Base-by-base conservation (phyloP, 2,113 vertebrate species). In the Ahaetulla prasina region DNA sequence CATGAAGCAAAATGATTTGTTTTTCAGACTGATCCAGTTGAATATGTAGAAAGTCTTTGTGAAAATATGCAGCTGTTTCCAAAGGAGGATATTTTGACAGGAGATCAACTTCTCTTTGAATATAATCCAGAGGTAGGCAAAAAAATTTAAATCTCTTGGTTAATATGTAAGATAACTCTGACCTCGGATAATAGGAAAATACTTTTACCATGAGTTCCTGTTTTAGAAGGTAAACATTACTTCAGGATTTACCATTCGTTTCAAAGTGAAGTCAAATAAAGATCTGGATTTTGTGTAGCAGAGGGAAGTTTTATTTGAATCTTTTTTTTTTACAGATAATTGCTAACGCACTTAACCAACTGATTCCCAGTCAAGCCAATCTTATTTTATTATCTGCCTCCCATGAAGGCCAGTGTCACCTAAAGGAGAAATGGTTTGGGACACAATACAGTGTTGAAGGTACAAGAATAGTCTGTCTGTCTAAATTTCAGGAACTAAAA, bases 31-130 rank as follows among this genome's bases (percentile, higher is more conserved):
- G 99, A 99, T 96, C 99, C 99, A 9, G 98, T 99, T 94, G 98
- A 99, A 87, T 99, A 99, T 53, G 99, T 99, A 53, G 99, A 99
- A 97, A 98, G 98, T 94, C 97, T 99, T 23, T 99, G 99, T 97
- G 99, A 99, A 96, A 99, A 99, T 97, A 99, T 99, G 98, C 99
- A 99, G 95, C 97, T 99, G 45, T 99, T 98, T 94, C 97, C 98
- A 8, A 98, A 98, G 94, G 98, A 98, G 94, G 98, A 99, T 97
- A 98, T 99, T 93, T 98, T 99, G 93, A 99, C 99, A 39, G 99
- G 99, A 98, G 98, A 99, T 95, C 98, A 99, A 96, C 98, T 99
- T 89, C 97, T 99, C 96, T 99, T 99, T 97, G 98, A 99, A 91
- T 99, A 98, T 94, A 97, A 97, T 89, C 98, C 98, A 50, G 97